Evolutionary conservation across 1,140 invertebrate genomes (phyloP).

Genomic region (Hycleus phaleratus): DNA sequence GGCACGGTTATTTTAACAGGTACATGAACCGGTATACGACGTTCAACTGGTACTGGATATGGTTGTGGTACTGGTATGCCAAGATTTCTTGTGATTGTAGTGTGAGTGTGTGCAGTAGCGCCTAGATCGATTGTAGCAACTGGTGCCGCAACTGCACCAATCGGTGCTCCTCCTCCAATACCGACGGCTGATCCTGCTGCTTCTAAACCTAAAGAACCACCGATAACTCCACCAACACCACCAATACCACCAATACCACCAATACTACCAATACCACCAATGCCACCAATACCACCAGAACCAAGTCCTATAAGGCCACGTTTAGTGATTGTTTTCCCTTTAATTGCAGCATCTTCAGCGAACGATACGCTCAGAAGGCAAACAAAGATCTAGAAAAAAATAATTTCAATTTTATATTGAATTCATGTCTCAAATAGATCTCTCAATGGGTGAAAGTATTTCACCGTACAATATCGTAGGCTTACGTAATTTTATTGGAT

Average conservation of each 20-base stretch:
- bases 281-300: background rate
- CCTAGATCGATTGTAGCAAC: constrained; percentile 16
- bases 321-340: constrained; percentile 26
- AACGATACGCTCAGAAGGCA: constrained; percentile 21
- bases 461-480: too few relatives aligned
- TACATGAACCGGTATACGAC: constrained; percentile 26
- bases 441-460: constrained; percentile 6
- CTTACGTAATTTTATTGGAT: too few relatives aligned
- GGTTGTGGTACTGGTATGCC: constrained; percentile 29
- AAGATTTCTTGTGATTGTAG: constrained; percentile 31
- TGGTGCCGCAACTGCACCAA: constrained; percentile 2
- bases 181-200: constrained; percentile 1
- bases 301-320: constrained; percentile 33
- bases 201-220: constrained; percentile 5
- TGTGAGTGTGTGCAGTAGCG: constrained; percentile 30
- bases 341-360: constrained; percentile 16
- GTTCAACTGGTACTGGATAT: constrained; percentile 28
- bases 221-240: constrained; percentile 10
- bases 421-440: background rate
- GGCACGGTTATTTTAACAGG: constrained; percentile 20
- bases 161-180: background rate
- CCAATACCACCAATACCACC: constrained; percentile 16
- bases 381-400: constrained; percentile 25
- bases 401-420: background rate
- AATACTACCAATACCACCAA: constrained; percentile 15